Evolutionary conservation across 2,113 vertebrate species (phyloP), one percentile per base, ranked within the genome.

Genomic region (Boleophthalmus pectinirostris): DNA sequence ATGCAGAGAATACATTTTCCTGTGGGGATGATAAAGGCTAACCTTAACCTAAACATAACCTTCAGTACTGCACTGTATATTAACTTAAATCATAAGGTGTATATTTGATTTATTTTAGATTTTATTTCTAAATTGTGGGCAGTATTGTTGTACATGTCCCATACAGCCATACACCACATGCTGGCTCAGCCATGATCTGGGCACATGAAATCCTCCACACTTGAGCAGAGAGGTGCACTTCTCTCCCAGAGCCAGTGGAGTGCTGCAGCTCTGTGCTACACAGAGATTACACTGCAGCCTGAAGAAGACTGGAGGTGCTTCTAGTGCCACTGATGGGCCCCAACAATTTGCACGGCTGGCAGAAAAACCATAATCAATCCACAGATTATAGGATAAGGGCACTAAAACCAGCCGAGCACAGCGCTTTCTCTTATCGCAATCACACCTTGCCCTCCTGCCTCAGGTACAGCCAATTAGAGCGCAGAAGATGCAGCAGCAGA

Each of bases 331-430:
- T 88, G 89, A 91, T 87, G 77, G 82, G 85, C 81, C 66, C 84
- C 84, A 91, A 89, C 88, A 91, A 91, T 93, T 92, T 92, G 90
- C 89, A 85, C 79, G 20, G 75, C 79, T 89, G 87, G 85, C 86
- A 90, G 88, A 88, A 92, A 92, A 88, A 90, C 74, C 82, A 91
- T 88, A 91, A 92, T 93, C 93, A 93, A 92, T 93, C 86, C 73
- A n/a, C 68, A 92, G 92, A 92, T 92, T 90, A 90, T 81, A 91
- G 92, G 61, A 92, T 92, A 93, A 92, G 82, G 79, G 78, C 82
- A 85, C 81, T 90, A 91, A 92, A 92, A 92, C 81, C 85, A 90
- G 87, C 86, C 84, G 72, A 85, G 89, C 89, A 75, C 88, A 90
- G 89, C 88, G 33, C 82, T 91, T 92, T 89, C 88, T 88, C 86